Evolutionary conservation across 1,140 invertebrate genomes (phyloP).

Genomic region (Sminthurides bifidus): DNA sequence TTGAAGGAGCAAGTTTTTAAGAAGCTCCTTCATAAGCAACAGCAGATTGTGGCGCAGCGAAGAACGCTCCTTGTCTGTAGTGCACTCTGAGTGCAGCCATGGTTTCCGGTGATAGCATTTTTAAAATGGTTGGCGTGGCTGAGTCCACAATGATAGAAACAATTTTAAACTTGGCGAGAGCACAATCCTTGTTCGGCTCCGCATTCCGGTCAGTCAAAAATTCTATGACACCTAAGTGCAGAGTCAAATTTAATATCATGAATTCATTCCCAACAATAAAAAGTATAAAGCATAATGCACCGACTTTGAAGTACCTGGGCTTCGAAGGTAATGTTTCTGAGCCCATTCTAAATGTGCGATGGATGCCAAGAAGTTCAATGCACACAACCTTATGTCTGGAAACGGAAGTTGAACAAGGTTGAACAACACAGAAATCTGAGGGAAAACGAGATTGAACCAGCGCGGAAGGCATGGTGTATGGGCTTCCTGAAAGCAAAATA

Average conservation of each 20-base stretch:
- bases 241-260: slow-evolving; percentile 5
- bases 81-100: slow-evolving; percentile 21
- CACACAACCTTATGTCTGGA: slow-evolving; percentile 23
- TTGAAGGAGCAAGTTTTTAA: too few relatives aligned
- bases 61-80: slow-evolving; percentile 26
- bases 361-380: slow-evolving; percentile 20
- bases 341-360: slow-evolving; percentile 30
- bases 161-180: slow-evolving; percentile 26
- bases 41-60: slow-evolving; percentile 7
- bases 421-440: slow-evolving; percentile 23
- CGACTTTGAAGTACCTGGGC: slow-evolving; percentile 9
- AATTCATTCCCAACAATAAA: neutral
- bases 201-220: slow-evolving; percentile 23
- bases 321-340: slow-evolving; percentile 26
- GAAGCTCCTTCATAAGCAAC: slow-evolving; percentile 21
- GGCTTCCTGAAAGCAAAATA: slow-evolving; percentile 18
- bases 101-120: slow-evolving; percentile 20
- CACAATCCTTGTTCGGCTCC: slow-evolving; percentile 28
- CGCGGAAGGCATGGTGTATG: slow-evolving; percentile 6
- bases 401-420: slow-evolving; percentile 27
- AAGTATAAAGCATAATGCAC: neutral
- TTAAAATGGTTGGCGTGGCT: slow-evolving; percentile 7
- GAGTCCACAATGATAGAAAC: slow-evolving; percentile 25
- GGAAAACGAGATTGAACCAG: slow-evolving; percentile 22
- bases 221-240: slow-evolving; percentile 21